Conservation (phyloP, 2,888 invertebrate species). For the Sabellastarte sp. region DNA sequence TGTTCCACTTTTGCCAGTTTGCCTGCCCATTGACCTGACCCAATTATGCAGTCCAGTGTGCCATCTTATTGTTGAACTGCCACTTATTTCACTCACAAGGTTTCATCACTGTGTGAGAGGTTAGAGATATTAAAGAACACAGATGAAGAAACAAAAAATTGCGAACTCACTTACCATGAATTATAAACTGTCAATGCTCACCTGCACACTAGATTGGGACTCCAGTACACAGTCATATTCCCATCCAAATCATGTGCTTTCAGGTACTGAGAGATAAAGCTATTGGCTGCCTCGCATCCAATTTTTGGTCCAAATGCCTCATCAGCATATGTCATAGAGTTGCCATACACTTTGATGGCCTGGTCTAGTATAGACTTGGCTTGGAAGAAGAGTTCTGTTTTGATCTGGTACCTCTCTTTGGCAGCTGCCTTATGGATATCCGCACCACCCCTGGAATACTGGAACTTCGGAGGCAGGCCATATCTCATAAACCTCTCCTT, state of each 20-base stretch:
- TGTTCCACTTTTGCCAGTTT: too few relatives aligned
- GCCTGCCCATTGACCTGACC: too few relatives aligned
- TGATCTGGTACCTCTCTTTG: conserved; percentile 44
- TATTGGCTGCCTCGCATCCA: conserved; percentile 42
- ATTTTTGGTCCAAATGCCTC: conserved; percentile 44
- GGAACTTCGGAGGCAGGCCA: conserved; percentile 48
- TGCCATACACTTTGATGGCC: conserved; percentile 45
- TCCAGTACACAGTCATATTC: conserved; percentile 50
- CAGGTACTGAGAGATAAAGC: conserved; percentile 47
- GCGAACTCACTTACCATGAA: too few relatives aligned
- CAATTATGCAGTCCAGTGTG: too few relatives aligned
- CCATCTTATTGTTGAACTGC: too few relatives aligned
- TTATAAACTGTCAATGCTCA: too few relatives aligned
- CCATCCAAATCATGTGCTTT: conserved; percentile 46
- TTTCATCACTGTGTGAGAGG: too few relatives aligned
- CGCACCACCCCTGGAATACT: conserved; percentile 5
- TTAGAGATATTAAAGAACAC: too few relatives aligned
- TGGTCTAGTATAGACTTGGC: conserved; percentile 45
- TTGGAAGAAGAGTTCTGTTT: conserved; percentile 46
- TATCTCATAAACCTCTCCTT: conserved; percentile 48
- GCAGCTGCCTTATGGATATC: too few relatives aligned
- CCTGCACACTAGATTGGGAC: conserved; percentile 52
- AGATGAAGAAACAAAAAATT: too few relatives aligned
- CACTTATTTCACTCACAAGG: too few relatives aligned
- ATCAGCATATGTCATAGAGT: conserved; percentile 42